Evolutionary conservation across 1,140 invertebrate genomes (phyloP), one percentile per base, ranked within the genome.

Genomic region (Dendrolimus punctatus): DNA sequence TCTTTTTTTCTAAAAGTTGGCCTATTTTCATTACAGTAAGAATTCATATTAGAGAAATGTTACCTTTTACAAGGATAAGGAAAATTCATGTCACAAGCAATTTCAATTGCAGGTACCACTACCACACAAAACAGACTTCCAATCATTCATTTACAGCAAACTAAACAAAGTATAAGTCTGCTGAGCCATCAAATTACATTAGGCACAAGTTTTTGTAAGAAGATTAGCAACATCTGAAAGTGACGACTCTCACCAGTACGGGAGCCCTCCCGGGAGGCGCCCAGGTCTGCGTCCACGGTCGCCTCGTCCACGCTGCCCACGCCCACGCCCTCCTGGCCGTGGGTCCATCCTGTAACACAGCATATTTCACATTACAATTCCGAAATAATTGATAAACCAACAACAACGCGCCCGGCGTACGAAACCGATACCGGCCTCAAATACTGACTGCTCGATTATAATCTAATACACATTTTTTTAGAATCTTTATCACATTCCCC

Each of bases 231-330:
- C 10, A 4, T n/a, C 2, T 38, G 23, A 49, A 52, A 23, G 10
- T 37, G 8, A 7, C 38, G 5, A 66, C 65, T 68, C 23, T 23
- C 8, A 85, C 81, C 81, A 39, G 81, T 85, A 6, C 81, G 69
- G 2, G 79, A 85, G 4, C 71, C 81, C 50, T 85, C 81, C 7
- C 81, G 64, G 4, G 78, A 85, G 2, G 78, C 65, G n/a, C 81
- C 81, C 8, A 75, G 69, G 55, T 85, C 81, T 0, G 69, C 78
- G 49, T 85, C 79, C 52, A 76, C 73, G 6, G 81, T 82, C 46
- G 74, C 65, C 56, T 74, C 71, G 44, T 74, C 72, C 53, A 72
- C 76, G 5, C 59, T 65, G 40, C 66, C 66, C 10, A 62, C 66
- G 39, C 65, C 69, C 2, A 57, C 57, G 7, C 56, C 66, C 5